Percentiles rank a stretch among this genome's conserved stretches.
Evolutionary conservation across 2,113 vertebrate genomes (phyloP).

Genomic region (Sarotherodon lohbergeri): DNA sequence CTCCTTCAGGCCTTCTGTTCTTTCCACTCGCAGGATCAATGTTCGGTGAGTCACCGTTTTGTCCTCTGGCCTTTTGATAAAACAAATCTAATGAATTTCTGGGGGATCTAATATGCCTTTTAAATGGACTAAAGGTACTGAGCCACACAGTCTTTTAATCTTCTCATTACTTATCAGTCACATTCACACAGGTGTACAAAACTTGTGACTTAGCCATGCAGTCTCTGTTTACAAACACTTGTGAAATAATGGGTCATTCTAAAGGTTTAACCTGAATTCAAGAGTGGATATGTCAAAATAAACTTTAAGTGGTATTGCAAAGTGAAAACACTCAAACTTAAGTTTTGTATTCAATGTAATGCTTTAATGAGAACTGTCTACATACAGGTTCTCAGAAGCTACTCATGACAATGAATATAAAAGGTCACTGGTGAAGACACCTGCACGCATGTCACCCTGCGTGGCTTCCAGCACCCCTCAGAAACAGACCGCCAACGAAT

Average conservation of each 20-base stretch:
- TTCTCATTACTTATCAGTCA: not conserved
- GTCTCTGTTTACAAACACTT: not conserved
- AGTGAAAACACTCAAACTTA: not conserved
- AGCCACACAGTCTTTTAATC: not conserved
- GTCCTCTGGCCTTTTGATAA: not conserved
- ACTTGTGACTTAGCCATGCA: accelerated
- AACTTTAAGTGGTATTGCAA: not conserved
- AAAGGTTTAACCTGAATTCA: not conserved
- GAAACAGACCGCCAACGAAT: not conserved
- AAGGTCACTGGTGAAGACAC: conserved; percentile 84
- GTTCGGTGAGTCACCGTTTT: conserved; percentile 75
- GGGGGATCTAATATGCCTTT: accelerated
- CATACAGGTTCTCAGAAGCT: conserved; percentile 82
- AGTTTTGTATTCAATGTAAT: not conserved
- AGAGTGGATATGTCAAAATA: not conserved
- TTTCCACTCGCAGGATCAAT: conserved; percentile 84
- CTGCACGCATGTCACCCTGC: conserved; percentile 78
- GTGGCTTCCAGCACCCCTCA: conserved; percentile 48
- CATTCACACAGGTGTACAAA: not conserved
- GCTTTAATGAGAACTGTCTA: not conserved
- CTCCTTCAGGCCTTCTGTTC: conserved; percentile 67
- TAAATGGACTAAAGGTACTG: not conserved
- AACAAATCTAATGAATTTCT: not conserved
- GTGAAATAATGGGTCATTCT: not conserved
- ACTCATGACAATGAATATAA: conserved; percentile 87